A percentile compares a stretch with the other conserved stretches of the same genome.
These are phyloP conservation scores for Microtus pennsylvanicus DNA, from an alignment of 2,113 vertebrate species.

Conservation along the genomic window DNA sequence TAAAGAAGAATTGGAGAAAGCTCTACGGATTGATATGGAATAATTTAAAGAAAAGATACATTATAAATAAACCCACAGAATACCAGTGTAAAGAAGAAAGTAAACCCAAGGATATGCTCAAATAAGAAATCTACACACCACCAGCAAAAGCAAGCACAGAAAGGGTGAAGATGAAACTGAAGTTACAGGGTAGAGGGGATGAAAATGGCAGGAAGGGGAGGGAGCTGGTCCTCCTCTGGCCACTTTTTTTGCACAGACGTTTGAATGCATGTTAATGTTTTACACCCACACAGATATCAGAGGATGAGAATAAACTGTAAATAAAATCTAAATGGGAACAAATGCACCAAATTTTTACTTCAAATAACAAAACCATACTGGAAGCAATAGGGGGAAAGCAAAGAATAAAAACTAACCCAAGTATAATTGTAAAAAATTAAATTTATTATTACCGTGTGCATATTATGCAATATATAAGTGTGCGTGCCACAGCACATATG, in stretches of 20 bases:
- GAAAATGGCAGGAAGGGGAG: background rate
- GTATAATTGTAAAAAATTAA: background rate
- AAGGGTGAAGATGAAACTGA: background rate
- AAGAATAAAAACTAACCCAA: background rate
- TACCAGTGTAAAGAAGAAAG: conserved; percentile 1
- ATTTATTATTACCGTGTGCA: background rate
- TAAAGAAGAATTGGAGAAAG: background rate
- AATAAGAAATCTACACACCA: background rate
- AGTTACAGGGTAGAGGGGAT: background rate
- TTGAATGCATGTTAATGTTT: background rate
- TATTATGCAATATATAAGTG: background rate
- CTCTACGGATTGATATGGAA: background rate
- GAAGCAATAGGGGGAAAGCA: background rate
- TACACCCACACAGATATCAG: background rate
- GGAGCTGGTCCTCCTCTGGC: background rate
- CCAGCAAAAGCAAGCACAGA: background rate
- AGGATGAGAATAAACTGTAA: background rate
- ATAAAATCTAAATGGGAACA: conserved; percentile 23
- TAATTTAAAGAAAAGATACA: background rate
- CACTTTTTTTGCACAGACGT: background rate
- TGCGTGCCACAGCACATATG: background rate
- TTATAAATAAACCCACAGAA: background rate
- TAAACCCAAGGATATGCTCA: background rate
- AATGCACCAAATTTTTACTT: conserved; percentile 15
- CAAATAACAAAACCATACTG: background rate